phyloP scores from a whole-genome alignment of 1,140 invertebrate genomes.

The Radopholus similis region DNA sequence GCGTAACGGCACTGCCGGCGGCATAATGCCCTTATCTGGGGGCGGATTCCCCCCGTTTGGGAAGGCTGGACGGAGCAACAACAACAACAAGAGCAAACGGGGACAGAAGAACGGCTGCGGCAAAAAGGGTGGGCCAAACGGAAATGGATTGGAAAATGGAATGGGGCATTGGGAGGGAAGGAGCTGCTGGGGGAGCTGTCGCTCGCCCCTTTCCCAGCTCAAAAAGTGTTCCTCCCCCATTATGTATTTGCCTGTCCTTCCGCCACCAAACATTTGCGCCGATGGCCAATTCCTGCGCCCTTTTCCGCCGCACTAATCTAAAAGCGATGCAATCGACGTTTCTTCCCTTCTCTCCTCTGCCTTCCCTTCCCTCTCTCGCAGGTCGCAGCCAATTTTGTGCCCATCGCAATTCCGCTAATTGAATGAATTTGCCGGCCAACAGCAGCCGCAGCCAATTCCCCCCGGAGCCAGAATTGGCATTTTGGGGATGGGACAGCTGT shows the following conservation, averaged over 20 bases:
- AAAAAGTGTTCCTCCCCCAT: neutral
- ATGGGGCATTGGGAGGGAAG: neutral
- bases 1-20: too few relatives aligned
- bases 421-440: conserved; percentile 4
- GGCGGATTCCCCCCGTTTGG: too few relatives aligned
- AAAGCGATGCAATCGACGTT: neutral
- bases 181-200: neutral
- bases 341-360: neutral
- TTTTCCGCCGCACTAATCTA: neutral
- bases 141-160: neutral
- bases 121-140: too few relatives aligned
- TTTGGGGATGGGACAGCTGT: too few relatives aligned
- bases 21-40: too few relatives aligned
- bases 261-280: too few relatives aligned
- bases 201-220: too few relatives aligned
- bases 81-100: neutral
- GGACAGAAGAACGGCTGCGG: neutral
- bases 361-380: too few relatives aligned
- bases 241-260: neutral
- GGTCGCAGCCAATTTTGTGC: neutral
- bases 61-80: neutral
- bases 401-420: neutral
- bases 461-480: too few relatives aligned
- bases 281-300: neutral
- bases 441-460: neutral